Conservation (phyloP, 1,140 invertebrate species). For the Polypedilum vanderplanki region DNA sequence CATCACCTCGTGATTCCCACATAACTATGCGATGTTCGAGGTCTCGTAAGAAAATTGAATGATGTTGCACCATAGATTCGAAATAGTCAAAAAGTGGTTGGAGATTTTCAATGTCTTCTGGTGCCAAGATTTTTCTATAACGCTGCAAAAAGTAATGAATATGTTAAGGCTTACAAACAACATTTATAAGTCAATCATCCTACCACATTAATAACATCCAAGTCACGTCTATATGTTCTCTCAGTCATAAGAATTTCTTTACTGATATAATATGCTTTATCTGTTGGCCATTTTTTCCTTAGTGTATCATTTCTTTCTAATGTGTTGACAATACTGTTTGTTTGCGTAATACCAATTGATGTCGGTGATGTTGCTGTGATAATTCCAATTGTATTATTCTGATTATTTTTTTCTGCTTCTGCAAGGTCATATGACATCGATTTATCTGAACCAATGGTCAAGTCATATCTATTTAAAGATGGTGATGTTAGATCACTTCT, state of each 20-base stretch:
- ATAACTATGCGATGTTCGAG: slow-evolving; percentile 48
- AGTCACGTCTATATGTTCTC: slow-evolving; percentile 88
- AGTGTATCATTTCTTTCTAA: slow-evolving; percentile 30
- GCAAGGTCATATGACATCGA: slow-evolving; percentile 43
- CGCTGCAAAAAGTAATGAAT: slow-evolving; percentile 47
- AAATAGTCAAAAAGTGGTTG: slow-evolving; percentile 45
- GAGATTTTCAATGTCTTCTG: slow-evolving; percentile 41
- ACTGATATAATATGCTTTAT: slow-evolving; percentile 84
- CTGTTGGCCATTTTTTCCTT: slow-evolving; percentile 59
- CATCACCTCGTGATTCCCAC: slow-evolving; percentile 47
- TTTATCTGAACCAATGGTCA: slow-evolving; percentile 42
- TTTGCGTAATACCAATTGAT: slow-evolving; percentile 35
- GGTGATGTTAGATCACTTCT: slow-evolving; percentile 39
- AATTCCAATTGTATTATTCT: slow-evolving; percentile 32
- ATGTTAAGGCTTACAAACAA: background rate
- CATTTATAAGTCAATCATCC: slow-evolving; percentile 37
- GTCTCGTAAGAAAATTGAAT: slow-evolving; percentile 50
- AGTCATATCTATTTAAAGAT: slow-evolving; percentile 40
- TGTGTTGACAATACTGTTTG: slow-evolving; percentile 33
- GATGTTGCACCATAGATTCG: slow-evolving; percentile 53
- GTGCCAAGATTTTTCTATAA: slow-evolving; percentile 56
- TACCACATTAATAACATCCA: slow-evolving; percentile 84
- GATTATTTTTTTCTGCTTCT: slow-evolving; percentile 40
- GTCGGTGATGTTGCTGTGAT: slow-evolving; percentile 32
- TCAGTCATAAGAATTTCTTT: slow-evolving; percentile 95